phyloP scores from a whole-genome alignment of 35 echinoderm and acorn worm species.

The Diadema setosum region DNA sequence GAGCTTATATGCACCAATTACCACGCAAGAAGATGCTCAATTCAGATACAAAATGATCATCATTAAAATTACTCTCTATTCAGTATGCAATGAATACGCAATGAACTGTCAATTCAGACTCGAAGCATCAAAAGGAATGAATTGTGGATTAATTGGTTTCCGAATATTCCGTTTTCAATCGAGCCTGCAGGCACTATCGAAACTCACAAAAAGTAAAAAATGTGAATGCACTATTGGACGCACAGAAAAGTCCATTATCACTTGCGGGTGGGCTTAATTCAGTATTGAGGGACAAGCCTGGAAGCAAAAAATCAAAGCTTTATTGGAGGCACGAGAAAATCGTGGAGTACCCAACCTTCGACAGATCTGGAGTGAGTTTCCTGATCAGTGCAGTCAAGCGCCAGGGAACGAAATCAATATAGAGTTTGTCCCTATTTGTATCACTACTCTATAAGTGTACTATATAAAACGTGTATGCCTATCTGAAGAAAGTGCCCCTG shows the following conservation, averaged over 20 bases:
- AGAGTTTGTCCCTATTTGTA: too few species aligned
- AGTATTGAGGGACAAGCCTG: not conserved
- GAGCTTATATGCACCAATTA: conserved; percentile 7
- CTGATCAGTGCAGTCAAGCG: not conserved
- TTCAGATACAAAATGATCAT: not conserved
- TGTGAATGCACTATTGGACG: conserved; percentile 19
- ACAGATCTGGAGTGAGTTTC: not conserved
- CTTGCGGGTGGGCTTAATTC: not conserved
- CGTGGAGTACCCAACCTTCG: not conserved
- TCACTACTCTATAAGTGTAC: too few species aligned
- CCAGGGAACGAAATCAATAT: conserved; percentile 4
- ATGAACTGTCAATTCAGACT: not conserved
- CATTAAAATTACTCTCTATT: conserved; percentile 3
- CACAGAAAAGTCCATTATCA: conserved; percentile 5
- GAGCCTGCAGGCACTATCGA: not conserved
- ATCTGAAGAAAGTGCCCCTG: too few species aligned
- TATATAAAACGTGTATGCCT: too few species aligned
- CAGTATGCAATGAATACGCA: not conserved
- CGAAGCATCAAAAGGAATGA: not conserved
- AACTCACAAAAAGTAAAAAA: not conserved
- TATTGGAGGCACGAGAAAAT: too few species aligned
- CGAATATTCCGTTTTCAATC: not conserved
- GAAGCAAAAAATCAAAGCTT: too few species aligned
- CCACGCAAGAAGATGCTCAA: not conserved
- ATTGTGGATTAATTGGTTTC: conserved; percentile 24